Percentiles rank a stretch among this genome's conserved stretches.
These are phyloP conservation scores for Apodemia mormo DNA, from an alignment of 2,888 invertebrate genomes.

Conservation along the genomic window DNA sequence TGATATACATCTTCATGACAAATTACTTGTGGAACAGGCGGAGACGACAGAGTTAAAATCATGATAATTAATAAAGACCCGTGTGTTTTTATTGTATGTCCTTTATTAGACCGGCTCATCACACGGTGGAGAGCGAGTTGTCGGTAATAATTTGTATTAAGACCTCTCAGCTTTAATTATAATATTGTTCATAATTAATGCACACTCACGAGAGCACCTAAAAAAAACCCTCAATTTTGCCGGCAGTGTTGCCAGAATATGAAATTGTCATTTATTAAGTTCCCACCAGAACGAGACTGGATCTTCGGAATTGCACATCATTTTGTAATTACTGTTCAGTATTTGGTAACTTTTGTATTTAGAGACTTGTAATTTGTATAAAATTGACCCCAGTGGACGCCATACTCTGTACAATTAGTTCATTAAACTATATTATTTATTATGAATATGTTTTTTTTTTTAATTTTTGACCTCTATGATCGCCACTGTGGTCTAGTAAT, in stretches of 20 bases:
- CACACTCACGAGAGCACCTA: too few relatives aligned
- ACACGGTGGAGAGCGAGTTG: too few relatives aligned
- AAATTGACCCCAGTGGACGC: constrained; percentile 27
- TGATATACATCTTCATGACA: too few relatives aligned
- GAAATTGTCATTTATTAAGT: constrained; percentile 21
- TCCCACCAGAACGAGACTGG: constrained; percentile 56
- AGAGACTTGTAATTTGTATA: constrained; percentile 33
- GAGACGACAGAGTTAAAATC: too few relatives aligned
- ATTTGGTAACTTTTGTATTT: constrained; percentile 23
- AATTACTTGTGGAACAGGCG: too few relatives aligned
- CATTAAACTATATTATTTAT: constrained; percentile 71
- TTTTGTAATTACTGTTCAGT: constrained; percentile 31
- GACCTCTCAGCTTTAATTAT: too few relatives aligned
- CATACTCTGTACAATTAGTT: constrained; percentile 52
- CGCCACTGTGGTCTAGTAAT: too few relatives aligned
- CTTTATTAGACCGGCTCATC: too few relatives aligned
- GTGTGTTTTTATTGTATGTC: too few relatives aligned
- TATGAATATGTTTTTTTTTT: constrained; percentile 37
- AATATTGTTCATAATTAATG: too few relatives aligned
- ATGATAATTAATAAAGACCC: too few relatives aligned
- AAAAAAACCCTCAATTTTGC: constrained; percentile 4
- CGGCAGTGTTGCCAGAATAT: not conserved
- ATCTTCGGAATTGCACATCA: constrained; percentile 45
- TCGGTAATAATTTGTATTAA: too few relatives aligned
- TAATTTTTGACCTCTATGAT: not conserved